Base-by-base conservation (phyloP, 2,797 vertebrate genomes). In the Propithecus deckenii region DNA sequence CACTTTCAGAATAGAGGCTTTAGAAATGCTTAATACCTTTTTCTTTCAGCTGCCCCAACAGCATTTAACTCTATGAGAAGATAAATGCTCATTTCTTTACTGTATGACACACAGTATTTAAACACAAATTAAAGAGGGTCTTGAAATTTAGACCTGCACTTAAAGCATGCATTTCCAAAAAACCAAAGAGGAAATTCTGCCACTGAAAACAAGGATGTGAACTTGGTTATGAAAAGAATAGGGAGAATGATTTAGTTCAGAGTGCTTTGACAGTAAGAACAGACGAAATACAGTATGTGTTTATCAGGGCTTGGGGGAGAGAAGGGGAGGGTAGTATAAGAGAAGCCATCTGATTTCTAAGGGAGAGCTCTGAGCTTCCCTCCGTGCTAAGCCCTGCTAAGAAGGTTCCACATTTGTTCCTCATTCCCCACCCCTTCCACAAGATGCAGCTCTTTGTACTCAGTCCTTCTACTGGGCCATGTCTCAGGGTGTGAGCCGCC, bases 11-110 rank as follows among this genome's bases (percentile, higher is more conserved):
- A 86, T 11, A 14, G 30, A 95, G 71, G 48, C 93, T 91, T 94
- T 95, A 57, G 97, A 97, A 94, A 95, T 86, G 89, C 30, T 30
- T 23, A 12, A 5, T 95, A 86, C 87, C 78, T 63, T 97, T 97
- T 75, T 90, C 59, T 97, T 95, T 95, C 52, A 81, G 43, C 91
- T 94, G 3, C 7, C 10, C 35, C 15, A 46, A 52, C 35, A 94
- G 79, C n/a, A 81, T 59, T 90, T 0, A 1, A 69, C 78, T 93
- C 23, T 52, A 52, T 13, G 94, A 50, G 84, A 92, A 78, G 88
- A 59, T 79, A 96, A 95, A 71, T 65, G 46, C 76, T 67, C 15
- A 72, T 94, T 75, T 96, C 89, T 90, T 41, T 17, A 30, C 74
- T 28, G 20, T 5, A 15, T 90, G 92, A 89, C 92, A 75, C 87